These are phyloP conservation scores for Drosophila ogumai DNA, from an alignment of 1,140 invertebrate genomes.

Conservation along the genomic window DNA sequence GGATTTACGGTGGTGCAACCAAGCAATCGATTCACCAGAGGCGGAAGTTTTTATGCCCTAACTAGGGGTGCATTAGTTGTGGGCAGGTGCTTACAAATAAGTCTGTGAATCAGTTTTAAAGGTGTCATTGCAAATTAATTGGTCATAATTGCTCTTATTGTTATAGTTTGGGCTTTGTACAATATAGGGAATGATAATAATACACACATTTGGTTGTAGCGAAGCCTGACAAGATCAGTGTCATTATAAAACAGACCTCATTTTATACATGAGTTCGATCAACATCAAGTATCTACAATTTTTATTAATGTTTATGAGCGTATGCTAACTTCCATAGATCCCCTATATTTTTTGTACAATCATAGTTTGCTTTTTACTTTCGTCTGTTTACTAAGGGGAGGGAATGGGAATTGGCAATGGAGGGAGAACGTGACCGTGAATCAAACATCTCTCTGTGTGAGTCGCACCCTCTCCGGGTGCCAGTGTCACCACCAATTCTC, in stretches of 20 bases:
- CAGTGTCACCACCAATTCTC: conserved; percentile 53
- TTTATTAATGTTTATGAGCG: neutral
- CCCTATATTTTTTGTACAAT: conserved; percentile 1
- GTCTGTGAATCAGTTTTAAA: neutral
- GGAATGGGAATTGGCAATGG: conserved; percentile 1
- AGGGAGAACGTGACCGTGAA: conserved; percentile 39
- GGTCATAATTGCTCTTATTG: neutral
- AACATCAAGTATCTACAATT: neutral
- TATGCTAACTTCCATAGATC: neutral
- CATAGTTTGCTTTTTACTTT: conserved; percentile 9
- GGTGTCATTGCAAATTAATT: neutral
- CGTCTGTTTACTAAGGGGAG: conserved; percentile 1
- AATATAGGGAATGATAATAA: neutral
- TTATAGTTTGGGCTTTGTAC: neutral
- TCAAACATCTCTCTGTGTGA: conserved; percentile 17
- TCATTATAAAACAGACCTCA: neutral
- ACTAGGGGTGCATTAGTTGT: neutral
- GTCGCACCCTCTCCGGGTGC: conserved; percentile 24
- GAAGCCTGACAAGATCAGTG: neutral
- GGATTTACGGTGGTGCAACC: conserved; percentile 23
- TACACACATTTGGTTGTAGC: too few relatives aligned
- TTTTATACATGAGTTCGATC: neutral
- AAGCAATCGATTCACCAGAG: conserved; percentile 38
- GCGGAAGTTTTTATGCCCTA: conserved; percentile 38
- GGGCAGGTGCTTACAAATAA: neutral